Base-by-base conservation (phyloP, 2,797 vertebrate species). In the Anolis apletophallus region DNA sequence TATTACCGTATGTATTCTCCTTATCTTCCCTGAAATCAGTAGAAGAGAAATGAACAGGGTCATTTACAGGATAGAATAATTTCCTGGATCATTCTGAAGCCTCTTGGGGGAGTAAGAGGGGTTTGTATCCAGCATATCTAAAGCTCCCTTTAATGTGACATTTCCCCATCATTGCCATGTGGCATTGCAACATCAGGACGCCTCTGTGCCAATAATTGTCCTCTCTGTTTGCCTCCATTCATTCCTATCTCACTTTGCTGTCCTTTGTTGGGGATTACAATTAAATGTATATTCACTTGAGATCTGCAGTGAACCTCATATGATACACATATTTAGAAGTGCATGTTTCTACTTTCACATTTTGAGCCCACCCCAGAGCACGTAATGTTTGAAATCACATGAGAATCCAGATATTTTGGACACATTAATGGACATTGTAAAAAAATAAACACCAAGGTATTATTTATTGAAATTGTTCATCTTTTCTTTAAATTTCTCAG, bases 401-500 rank as follows among this genome's bases (percentile, higher is more conserved):
- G 36, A 50, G 40, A 74, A 5, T 26, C 40, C 36, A 46, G 59
- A 14, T 89, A 64, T 72, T 86, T 89, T 83, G 19, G 32, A 88
- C 16, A 36, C 64, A 34, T 9, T 77, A 87, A 85, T 36, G 76
- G 17, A 57, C 3, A 16, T 57, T 74, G 46, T 74, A 26, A 74
- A 59, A 79, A 61, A 19, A 6, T 19, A 11, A n/a, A 40, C 32
- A 23, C 23, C 26, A 1, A 59, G 11, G 46, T 46, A 46, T 61
- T 61, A 36, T 61, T 61, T 64, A 64, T 64, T 64, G 61, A 64
- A 83, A 11, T 59, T 9, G 46, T 80, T 9, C 57, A 12, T 10
- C 91, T 29, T 29, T 64, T 61, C 71, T 32, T 73, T 86, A 85
- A 14, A 84, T 77, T 29, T 23, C 83, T 14, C 50, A 90, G 88